Evolutionary conservation across 1,140 invertebrate genomes (phyloP), one percentile per base, ranked within the genome.

Genomic region (Papilio glaucus): DNA sequence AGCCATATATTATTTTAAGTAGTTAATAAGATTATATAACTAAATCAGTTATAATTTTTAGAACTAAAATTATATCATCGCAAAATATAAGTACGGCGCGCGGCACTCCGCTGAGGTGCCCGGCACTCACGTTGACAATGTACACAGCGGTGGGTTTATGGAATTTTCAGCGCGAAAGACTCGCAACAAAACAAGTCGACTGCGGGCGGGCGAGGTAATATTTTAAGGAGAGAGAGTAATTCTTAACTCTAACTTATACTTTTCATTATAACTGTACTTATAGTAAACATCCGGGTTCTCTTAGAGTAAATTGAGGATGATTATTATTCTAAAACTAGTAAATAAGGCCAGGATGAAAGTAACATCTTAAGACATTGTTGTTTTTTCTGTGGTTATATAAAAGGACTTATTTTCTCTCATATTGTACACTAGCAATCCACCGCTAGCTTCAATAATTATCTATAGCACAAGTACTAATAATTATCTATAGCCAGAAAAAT

Each of bases 181-280:
- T 41, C 29, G 41, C 49, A 65, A 68, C 72, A 73, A 73, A 69
- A 73, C 60, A 73, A 73, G 37, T 69, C 41, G 72, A 73, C 49
- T 73, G n/a, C 65, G 42, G 61, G 57, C 53, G 13, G 67, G 37
- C 72, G 72, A 33, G n/a, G 67, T 74, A 70, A 74, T 74, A 74
- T 71, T 74, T 71, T 45, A n/a, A 74, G 68, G 29, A 70, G 61
- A n/a, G 53, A 67, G 60, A 53, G 24, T 33, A 6, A 69, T 69
- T 53, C 42, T 69, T 38, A 33, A 69, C 42, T 45, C 29, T 24
- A 49, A 68, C n/a, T 26, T 69, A 69, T 53, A 69, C 13, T 57
- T 69, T 53, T 37, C 26, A 53, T 69, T 69, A 69, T 37, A 69
- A 69, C 45, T 53, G 61, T 37, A 62, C 29, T 5, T 9, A 24